These are phyloP conservation scores for Sigmodon hispidus DNA, from an alignment of 2,113 vertebrate species.

Conservation along the genomic window DNA sequence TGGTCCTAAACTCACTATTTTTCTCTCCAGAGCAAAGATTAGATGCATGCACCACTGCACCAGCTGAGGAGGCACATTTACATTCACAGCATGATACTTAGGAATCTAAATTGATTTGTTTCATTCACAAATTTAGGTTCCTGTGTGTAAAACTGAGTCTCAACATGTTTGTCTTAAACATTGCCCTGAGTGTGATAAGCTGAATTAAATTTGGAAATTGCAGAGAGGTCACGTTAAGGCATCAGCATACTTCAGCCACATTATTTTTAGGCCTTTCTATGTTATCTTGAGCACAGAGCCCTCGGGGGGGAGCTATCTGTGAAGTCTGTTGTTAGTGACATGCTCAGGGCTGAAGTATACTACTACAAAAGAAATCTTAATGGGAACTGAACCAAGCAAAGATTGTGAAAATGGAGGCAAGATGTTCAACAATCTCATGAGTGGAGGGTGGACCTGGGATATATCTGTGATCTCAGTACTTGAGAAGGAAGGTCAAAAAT, in stretches of 20 bases:
- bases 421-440: not conserved
- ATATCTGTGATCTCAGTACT: not conserved
- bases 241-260: not conserved
- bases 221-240: not conserved
- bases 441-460: not conserved
- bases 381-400: not conserved
- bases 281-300: conserved; percentile 41
- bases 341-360: not conserved
- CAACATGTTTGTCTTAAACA: not conserved
- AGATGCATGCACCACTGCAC: not conserved
- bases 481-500: not conserved
- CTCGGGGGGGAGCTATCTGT: conserved; percentile 32
- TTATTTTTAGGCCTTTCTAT: conserved; percentile 55
- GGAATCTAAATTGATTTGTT: not conserved
- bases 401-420: not conserved
- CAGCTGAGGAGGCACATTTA: not conserved
- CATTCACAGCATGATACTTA: not conserved
- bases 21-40: not conserved
- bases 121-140: not conserved
- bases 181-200: not conserved
- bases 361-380: conserved; percentile 38
- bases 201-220: conserved; percentile 44
- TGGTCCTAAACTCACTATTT: not conserved
- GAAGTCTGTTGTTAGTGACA: not conserved
- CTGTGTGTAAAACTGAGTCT: not conserved